Evolutionary conservation across 2,113 vertebrate genomes (phyloP).

Genomic region (Aphelocoma coerulescens): DNA sequence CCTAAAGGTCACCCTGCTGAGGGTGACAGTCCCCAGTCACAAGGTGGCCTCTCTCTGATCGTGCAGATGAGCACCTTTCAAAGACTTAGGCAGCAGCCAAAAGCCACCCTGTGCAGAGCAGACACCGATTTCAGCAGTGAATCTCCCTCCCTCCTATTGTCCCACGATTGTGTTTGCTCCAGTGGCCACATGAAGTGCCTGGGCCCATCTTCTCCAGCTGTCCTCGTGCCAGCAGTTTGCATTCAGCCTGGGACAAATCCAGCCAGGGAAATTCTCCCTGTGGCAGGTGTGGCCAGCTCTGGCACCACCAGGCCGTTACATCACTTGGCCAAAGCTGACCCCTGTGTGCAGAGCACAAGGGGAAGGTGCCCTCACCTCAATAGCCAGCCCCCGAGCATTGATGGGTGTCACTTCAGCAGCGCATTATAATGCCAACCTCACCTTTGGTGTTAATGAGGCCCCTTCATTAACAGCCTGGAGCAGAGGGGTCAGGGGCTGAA

Average conservation of each 20-base stretch:
- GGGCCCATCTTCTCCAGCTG: not conserved
- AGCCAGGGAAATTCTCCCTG: not conserved
- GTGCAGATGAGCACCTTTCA: not conserved
- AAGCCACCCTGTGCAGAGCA: not conserved
- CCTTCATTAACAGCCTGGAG: slow-evolving; percentile 32
- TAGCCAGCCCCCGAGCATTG: rapidly evolving
- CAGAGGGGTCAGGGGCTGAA: slow-evolving; percentile 28
- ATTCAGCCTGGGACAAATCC: not conserved
- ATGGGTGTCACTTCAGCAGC: not conserved
- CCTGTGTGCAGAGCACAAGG: not conserved
- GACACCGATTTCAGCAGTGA: not conserved
- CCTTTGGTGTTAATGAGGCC: slow-evolving; percentile 52
- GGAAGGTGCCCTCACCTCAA: not conserved
- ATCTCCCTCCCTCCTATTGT: not conserved
- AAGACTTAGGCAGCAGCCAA: not conserved
- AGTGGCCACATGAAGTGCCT: not conserved
- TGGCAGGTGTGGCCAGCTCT: not conserved
- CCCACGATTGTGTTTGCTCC: not conserved
- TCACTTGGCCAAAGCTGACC: slow-evolving; percentile 4
- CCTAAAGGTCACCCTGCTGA: not conserved
- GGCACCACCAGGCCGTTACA: not conserved
- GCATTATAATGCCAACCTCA: slow-evolving; percentile 6
- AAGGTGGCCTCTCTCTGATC: not conserved
- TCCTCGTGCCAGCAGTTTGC: not conserved
- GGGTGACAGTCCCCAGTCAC: not conserved